Evolutionary conservation across 2,888 invertebrate species (phyloP).

Genomic region (Epirrita christyi): DNA sequence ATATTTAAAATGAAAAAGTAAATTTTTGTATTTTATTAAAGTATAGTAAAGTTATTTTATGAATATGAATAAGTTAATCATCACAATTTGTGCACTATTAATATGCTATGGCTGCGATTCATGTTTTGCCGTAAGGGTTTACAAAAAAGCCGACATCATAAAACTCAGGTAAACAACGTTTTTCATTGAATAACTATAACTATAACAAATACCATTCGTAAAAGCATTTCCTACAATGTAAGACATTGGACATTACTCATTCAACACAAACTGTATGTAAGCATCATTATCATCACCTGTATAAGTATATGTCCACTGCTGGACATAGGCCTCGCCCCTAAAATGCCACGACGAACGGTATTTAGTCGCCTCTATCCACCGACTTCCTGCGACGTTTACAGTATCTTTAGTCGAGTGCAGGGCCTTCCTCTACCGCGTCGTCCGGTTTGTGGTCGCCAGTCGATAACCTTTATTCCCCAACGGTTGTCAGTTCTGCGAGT

Average conservation of each 20-base stretch:
- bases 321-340: no score
- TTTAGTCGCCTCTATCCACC: no score
- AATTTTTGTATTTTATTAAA: no score
- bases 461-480: no score
- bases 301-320: no score
- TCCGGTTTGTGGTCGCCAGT: no score
- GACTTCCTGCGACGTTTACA: no score
- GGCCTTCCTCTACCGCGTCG: no score
- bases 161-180: constrained; percentile 74
- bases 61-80: constrained; percentile 42
- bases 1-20: neutral
- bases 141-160: constrained; percentile 84
- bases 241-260: neutral
- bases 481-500: no score
- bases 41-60: neutral
- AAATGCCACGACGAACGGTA: no score
- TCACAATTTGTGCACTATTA: constrained; percentile 49
- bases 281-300: no score
- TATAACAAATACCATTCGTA: neutral
- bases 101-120: constrained; percentile 51
- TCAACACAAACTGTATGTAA: neutral
- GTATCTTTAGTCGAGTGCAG: no score
- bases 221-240: neutral
- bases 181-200: neutral
- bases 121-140: constrained; percentile 70